phyloP scores from a whole-genome alignment of 2,888 invertebrate species.

The Clistopyga incitator region DNA sequence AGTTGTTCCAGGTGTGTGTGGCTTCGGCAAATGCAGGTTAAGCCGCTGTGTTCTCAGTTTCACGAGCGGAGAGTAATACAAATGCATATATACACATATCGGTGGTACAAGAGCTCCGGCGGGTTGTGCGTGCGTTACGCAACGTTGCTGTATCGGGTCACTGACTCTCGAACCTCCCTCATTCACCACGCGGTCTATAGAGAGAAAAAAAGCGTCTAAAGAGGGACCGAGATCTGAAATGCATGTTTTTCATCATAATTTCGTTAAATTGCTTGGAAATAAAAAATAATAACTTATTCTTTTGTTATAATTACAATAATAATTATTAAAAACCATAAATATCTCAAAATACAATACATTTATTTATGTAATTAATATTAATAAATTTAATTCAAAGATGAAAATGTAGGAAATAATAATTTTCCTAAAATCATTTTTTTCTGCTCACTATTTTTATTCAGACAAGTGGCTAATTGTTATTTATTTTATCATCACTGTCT shows the following conservation, averaged over 20 bases:
- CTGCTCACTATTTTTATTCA: no score
- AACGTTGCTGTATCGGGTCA: conserved; percentile 59
- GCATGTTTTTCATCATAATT: no score
- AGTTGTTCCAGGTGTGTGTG: conserved; percentile 59
- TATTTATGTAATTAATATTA: no score
- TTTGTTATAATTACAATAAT: no score
- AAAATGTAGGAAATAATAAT: background rate
- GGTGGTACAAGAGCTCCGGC: conserved; percentile 4
- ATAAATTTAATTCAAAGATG: background rate
- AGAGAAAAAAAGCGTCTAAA: background rate
- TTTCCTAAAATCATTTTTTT: background rate
- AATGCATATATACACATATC: conserved; percentile 13
- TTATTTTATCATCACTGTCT: background rate
- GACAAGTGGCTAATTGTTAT: background rate
- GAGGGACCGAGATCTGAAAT: background rate
- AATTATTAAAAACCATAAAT: no score
- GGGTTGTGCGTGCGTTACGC: conserved; percentile 54
- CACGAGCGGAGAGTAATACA: conserved; percentile 25
- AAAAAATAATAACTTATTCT: no score
- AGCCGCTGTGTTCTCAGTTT: conserved; percentile 43
- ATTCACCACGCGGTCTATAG: background rate
- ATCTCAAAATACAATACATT: no score
- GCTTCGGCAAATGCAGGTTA: conserved; percentile 25
- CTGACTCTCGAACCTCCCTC: conserved; percentile 50
- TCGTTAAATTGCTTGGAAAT: no score